Evolutionary conservation across 1,140 invertebrate genomes (phyloP).

Genomic region (Plutomurus gul): DNA sequence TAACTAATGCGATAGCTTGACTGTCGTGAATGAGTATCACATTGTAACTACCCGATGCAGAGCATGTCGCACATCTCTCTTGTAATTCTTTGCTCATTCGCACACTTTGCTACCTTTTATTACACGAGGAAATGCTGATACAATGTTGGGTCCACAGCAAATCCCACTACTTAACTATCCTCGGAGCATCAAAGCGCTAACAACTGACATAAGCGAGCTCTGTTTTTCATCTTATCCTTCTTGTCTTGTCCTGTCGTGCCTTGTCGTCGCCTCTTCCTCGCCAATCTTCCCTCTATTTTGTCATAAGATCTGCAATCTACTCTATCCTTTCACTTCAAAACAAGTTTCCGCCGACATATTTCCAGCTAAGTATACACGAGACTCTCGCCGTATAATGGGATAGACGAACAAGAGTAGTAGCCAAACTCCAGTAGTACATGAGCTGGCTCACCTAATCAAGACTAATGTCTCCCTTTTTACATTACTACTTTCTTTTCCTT

Average conservation of each 20-base stretch:
- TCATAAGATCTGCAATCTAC: background rate
- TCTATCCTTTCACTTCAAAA: slow-evolving; percentile 6
- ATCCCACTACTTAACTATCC: no score
- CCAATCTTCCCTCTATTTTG: background rate
- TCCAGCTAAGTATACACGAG: background rate
- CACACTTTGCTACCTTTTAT: background rate
- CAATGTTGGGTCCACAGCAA: no score
- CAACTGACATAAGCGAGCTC: background rate
- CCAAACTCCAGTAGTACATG: no score
- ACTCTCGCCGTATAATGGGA: background rate
- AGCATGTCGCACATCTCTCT: no score
- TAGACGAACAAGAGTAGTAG: no score
- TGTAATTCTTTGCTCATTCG: background rate
- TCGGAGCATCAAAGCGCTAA: no score
- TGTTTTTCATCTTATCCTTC: background rate
- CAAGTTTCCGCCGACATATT: slow-evolving; percentile 9
- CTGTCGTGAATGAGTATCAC: no score
- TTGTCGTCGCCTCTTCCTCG: background rate
- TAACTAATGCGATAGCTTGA: background rate
- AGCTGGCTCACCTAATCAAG: slow-evolving; percentile 4
- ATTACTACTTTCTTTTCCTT: slow-evolving; percentile 4
- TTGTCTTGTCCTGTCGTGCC: background rate
- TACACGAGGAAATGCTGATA: no score
- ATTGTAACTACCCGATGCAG: no score
- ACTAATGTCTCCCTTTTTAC: slow-evolving; percentile 27